Evolutionary conservation across 2,113 vertebrate species (phyloP).

Genomic region (Corythornis cristatus): DNA sequence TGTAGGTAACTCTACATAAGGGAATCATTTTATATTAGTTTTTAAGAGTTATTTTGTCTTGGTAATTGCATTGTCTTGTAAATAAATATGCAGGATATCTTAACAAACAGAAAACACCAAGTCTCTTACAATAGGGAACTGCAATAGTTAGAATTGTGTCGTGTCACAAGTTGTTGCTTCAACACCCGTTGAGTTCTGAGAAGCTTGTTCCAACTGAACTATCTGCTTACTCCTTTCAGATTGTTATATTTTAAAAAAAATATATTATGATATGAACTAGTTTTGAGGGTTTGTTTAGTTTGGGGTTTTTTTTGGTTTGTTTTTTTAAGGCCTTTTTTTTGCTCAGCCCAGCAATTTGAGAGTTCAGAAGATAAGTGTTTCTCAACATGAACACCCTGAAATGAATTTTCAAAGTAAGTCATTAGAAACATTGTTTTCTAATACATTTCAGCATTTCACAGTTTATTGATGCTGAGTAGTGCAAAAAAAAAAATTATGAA

Average conservation of each 20-base stretch:
- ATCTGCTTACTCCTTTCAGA: background rate
- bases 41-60: slow-evolving; percentile 2
- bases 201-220: background rate
- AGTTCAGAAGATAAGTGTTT: slow-evolving; percentile 44
- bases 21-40: slow-evolving; percentile 18
- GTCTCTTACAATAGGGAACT: background rate
- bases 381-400: slow-evolving; percentile 44
- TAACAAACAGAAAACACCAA: background rate
- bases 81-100: background rate
- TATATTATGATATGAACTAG: background rate
- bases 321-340: background rate
- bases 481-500: slow-evolving; percentile 31
- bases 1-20: background rate
- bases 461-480: slow-evolving; percentile 55
- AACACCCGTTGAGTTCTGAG: background rate
- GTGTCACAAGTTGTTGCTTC: background rate
- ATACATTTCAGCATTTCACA: slow-evolving; percentile 47
- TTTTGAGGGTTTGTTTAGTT: background rate
- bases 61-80: background rate
- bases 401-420: slow-evolving; percentile 58
- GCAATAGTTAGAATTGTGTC: background rate
- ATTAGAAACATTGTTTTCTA: slow-evolving; percentile 61
- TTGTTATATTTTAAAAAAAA: background rate
- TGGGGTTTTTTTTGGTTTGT: background rate
- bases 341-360: background rate